Percentiles rank a stretch among this genome's conserved stretches.
These are phyloP conservation scores for Zonotrichia albicollis DNA, from an alignment of 2,797 vertebrate genomes.

Conservation along the genomic window DNA sequence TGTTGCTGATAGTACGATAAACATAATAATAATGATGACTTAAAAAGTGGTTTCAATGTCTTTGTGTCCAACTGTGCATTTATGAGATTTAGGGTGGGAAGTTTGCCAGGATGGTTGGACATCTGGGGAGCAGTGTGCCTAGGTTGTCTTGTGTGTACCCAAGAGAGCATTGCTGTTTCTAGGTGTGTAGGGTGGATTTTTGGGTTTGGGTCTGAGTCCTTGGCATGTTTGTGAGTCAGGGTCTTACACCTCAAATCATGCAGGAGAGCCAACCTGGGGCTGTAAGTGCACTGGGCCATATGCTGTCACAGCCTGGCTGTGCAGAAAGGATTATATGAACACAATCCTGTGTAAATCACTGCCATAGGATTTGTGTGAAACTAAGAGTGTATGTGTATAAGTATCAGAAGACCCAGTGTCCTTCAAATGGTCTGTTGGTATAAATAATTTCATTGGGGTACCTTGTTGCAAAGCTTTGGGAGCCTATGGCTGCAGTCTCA, in stretches of 20 bases:
- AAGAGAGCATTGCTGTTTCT: neutral
- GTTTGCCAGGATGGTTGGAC: neutral
- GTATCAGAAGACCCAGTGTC: neutral
- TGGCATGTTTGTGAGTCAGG: neutral
- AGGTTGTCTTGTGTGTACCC: accelerated
- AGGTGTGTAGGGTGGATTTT: neutral
- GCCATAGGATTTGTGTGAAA: neutral
- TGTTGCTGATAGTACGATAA: neutral
- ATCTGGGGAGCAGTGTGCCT: neutral
- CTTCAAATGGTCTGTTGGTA: neutral
- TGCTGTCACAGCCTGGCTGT: neutral
- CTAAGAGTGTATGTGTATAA: neutral
- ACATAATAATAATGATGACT: neutral
- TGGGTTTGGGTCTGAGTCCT: neutral
- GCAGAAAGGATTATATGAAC: neutral
- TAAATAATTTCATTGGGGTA: neutral
- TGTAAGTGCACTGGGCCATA: neutral
- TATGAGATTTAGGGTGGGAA: neutral
- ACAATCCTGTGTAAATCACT: neutral
- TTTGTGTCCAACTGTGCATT: neutral
- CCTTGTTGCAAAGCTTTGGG: neutral
- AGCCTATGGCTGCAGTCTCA: neutral
- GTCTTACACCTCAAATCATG: neutral
- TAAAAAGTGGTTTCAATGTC: neutral
- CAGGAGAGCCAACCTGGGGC: neutral